Evolutionary conservation across 2,888 invertebrate species (phyloP).

Genomic region (Drosophila austrosaltans): DNA sequence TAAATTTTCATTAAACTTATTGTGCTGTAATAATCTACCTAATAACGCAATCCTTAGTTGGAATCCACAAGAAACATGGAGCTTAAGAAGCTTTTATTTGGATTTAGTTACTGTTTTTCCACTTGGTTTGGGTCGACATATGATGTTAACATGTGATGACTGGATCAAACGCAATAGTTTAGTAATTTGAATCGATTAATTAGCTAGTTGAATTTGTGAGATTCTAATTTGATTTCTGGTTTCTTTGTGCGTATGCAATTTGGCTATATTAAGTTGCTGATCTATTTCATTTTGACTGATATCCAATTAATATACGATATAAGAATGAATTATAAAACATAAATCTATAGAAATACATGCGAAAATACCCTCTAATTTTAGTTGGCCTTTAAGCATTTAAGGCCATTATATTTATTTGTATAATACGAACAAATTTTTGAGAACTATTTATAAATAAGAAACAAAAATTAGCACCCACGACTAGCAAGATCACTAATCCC

Average conservation of each 20-base stretch:
- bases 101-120: no score
- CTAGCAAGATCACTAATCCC: neutral
- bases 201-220: neutral
- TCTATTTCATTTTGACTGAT: neutral
- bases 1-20: no score
- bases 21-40: no score
- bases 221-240: neutral
- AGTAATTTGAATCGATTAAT: neutral
- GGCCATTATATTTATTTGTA: neutral
- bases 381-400: neutral
- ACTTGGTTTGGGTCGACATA: no score
- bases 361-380: neutral
- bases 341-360: neutral
- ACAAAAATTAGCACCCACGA: conserved; percentile 2
- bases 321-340: neutral
- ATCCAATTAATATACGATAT: neutral
- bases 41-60: no score
- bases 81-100: no score
- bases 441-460: neutral
- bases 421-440: neutral
- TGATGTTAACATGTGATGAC: no score
- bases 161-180: no score
- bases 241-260: neutral
- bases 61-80: no score
- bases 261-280: neutral